Evolutionary conservation across 2,888 invertebrate genomes (phyloP), one percentile per base, ranked within the genome.

Genomic region (Phaonia tiefii): DNA sequence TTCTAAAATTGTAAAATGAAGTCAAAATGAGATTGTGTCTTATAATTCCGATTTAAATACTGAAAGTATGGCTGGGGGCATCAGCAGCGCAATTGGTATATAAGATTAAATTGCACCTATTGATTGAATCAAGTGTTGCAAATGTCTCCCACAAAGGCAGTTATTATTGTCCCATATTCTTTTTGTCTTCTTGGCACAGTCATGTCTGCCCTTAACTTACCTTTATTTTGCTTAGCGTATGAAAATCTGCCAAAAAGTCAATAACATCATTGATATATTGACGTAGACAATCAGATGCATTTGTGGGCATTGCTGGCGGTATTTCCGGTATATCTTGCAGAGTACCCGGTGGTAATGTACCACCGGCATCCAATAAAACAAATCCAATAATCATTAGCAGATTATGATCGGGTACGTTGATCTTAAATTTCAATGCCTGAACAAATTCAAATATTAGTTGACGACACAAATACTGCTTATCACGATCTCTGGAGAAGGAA

Each of bases 171-270:
- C n/a, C n/a, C n/a, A n/a, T n/a, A n/a, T n/a, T n/a, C n/a, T n/a
- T n/a, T n/a, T n/a, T n/a, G n/a, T n/a, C n/a, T n/a, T n/a, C n/a
- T n/a, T n/a, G n/a, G n/a, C n/a, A n/a, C n/a, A n/a, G n/a, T n/a
- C n/a, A n/a, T n/a, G 31, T 31, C 31, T 8, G 4, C 8, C 31
- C 22, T 22, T 51, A 1, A 2, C 83, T 76, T 89, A 97, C 98
- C 95, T 99, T 99, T 84, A 99, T 95, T 93, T 98, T 99, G 86
- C 96, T 97, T 73, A 99, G 93, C 0, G 99, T 97, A 88, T 99
- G 98, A 83, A 99, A 96, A 91, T 99, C 99, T 10, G 97, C 95
- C 83, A 99, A 92, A 90, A 99, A 97, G 83, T 99, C 99, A 51
- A 99, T 92, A 84, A 98, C 95, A 90, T 99, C 99, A 22, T 94